phyloP scores from a whole-genome alignment of 1,140 invertebrate genomes.

The Tribolium castaneum region DNA sequence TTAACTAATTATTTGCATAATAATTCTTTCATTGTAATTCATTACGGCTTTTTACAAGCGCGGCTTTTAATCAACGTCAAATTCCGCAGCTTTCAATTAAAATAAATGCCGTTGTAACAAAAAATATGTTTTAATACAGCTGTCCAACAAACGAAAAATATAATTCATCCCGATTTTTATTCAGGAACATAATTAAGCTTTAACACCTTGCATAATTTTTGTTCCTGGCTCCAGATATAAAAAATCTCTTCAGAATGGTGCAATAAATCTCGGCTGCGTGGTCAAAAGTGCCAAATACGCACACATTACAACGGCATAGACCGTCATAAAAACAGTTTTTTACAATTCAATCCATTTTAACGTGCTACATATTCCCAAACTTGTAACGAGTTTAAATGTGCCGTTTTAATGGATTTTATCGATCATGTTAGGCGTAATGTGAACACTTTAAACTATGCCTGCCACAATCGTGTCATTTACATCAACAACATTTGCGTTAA shows the following conservation, averaged over 20 bases:
- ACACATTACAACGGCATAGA: not conserved
- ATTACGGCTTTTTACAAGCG: not conserved
- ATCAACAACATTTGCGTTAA: conserved; percentile 11
- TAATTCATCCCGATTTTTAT: no score
- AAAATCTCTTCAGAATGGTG: no score
- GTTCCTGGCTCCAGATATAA: no score
- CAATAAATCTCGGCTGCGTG: not conserved
- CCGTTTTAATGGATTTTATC: conserved; percentile 33
- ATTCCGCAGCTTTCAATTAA: not conserved
- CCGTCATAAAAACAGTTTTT: not conserved
- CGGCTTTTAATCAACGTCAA: conserved; percentile 3
- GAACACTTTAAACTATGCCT: conserved; percentile 21
- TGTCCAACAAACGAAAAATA: no score
- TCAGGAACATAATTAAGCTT: no score
- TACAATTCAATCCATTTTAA: not conserved
- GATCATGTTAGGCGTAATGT: conserved; percentile 19
- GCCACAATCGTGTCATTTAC: not conserved
- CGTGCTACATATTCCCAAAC: conserved; percentile 4
- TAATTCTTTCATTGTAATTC: conserved; percentile 14
- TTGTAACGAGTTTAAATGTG: conserved; percentile 26
- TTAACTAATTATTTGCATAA: conserved; percentile 25
- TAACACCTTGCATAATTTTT: no score
- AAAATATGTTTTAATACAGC: not conserved
- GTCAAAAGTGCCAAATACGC: not conserved
- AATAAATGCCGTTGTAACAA: not conserved